These are phyloP conservation scores for Diadophis punctatus DNA, from an alignment of 2,113 vertebrate species.

Conservation along the genomic window DNA sequence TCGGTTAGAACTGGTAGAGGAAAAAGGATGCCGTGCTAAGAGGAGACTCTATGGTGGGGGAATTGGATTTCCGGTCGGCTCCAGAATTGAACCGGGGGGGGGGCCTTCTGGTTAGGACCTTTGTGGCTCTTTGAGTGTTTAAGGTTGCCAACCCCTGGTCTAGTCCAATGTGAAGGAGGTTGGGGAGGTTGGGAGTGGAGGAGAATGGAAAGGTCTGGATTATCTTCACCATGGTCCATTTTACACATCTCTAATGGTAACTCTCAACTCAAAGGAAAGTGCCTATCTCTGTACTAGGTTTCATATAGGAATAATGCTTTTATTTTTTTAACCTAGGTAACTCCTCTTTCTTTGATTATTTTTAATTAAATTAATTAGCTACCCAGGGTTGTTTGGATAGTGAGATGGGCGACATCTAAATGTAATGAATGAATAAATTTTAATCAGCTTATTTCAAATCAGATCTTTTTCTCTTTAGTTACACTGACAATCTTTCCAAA, in stretches of 20 bases:
- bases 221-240: neutral
- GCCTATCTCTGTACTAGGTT: neutral
- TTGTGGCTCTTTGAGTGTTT: too few species aligned
- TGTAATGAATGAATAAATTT: neutral
- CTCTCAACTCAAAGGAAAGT: neutral
- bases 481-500: neutral
- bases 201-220: neutral
- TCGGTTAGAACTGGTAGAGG: too few species aligned
- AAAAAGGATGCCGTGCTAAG: too few species aligned
- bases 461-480: neutral
- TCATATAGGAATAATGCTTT: neutral
- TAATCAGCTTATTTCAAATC: neutral
- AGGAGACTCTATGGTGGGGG: too few species aligned
- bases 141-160: neutral
- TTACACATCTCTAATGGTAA: neutral
- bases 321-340: neutral
- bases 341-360: neutral
- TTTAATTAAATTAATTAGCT: neutral
- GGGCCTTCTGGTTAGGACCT: too few species aligned
- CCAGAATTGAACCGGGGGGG: too few species aligned
- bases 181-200: neutral
- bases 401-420: neutral
- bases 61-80: too few species aligned
- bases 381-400: neutral
- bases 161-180: neutral